Evolutionary conservation across 2,113 vertebrate species (phyloP).

Genomic region (Tupaia tana): DNA sequence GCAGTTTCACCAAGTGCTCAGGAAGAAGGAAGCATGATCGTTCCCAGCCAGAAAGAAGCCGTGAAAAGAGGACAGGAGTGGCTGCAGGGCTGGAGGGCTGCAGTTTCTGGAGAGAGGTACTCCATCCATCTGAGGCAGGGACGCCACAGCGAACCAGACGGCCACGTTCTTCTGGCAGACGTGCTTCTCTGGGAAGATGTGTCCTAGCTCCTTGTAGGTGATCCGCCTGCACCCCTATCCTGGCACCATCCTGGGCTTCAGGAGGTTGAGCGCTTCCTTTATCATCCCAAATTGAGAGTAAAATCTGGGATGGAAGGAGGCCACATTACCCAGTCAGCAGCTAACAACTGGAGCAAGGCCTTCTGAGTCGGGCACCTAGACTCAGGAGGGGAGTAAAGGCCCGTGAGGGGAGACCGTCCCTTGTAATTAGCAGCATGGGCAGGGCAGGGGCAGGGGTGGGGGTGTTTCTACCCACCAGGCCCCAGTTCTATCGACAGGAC

Average conservation of each 20-base stretch:
- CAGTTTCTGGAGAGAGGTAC: neutral
- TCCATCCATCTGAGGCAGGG: fast-evolving
- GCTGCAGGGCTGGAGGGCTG: neutral
- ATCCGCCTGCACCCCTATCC: neutral
- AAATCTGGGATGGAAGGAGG: neutral
- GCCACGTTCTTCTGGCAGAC: neutral
- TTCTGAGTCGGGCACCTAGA: neutral
- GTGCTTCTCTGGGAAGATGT: neutral
- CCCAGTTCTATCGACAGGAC: conserved; percentile 31
- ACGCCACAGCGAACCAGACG: fast-evolving
- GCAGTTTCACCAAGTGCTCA: neutral
- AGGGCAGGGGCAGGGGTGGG: neutral
- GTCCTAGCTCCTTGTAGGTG: neutral
- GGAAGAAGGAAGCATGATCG: neutral
- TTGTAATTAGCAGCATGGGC: neutral
- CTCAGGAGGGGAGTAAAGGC: neutral
- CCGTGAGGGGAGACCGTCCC: fast-evolving
- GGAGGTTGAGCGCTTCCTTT: neutral
- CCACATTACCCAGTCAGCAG: neutral
- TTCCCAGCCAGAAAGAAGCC: neutral
- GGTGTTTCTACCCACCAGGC: conserved; percentile 15
- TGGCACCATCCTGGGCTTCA: neutral
- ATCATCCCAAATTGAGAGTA: neutral
- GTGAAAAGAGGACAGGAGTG: neutral
- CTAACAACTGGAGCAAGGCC: neutral